Base-by-base conservation (phyloP, 2,888 invertebrate species). In the Zygogramma bicolorata region DNA sequence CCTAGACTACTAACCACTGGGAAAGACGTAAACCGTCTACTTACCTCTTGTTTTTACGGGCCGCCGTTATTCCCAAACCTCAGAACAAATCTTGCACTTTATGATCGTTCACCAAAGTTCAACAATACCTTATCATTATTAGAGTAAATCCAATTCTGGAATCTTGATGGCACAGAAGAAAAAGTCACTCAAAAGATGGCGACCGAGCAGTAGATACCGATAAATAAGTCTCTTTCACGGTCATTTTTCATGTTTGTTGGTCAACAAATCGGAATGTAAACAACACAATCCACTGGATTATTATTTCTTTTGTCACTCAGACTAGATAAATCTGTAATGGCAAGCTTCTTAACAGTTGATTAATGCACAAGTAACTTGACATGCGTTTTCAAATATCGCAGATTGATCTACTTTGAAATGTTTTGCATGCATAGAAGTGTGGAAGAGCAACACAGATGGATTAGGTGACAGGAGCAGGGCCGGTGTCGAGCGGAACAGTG, bases 131-230 rank as follows among this genome's bases (percentile, higher is more conserved):
- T 79, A 80, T 73, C 81, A 84, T 82, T 79, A 81, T 82, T 77
- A 80, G 73, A 73, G 76, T 73, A 78, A 81, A 82, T 80, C 81
- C 80, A 82, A 83, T 82, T 83, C 80, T 70, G 71, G 73, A 78
- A 79, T 77, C 80, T 81, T 81, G 81, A 84, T 81, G 80, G 62
- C 59, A 68, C 61, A n/a, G 25, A 67, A 80, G 81, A 84, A 85
- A 89, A 88, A 88, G 86, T 88, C 86, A 88, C 88, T 87, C 88
- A 88, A 88, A 90, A 90, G 89, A 90, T 90, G 90, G 90, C 90
- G 89, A 89, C 88, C 87, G 87, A 85, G 87, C 86, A 86, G 86
- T 86, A 87, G 85, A 86, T 85, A 84, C 86, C 86, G 86, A 86
- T 86, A 86, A 86, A 86, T 88, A 86, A 85, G 86, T 85, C 85